Conservation (phyloP, 2,113 vertebrate genomes). For the Myotis brandtii region DNA sequence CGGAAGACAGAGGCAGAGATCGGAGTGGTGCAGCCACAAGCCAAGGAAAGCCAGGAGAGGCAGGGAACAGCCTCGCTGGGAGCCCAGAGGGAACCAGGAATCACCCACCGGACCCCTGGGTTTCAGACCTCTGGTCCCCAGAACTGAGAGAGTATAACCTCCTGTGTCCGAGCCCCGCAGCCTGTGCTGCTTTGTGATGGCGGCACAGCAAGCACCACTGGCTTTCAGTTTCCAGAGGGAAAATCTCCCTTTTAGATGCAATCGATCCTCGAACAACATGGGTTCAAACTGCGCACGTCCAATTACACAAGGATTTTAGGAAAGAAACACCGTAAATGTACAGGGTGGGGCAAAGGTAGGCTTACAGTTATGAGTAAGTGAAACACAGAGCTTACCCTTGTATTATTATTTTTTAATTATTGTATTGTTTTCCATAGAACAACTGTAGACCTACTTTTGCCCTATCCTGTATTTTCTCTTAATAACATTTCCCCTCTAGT, state of each 20-base stretch:
- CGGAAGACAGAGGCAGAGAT: neutral
- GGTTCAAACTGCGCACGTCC: neutral
- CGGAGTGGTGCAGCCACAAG: neutral
- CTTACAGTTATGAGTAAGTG: neutral
- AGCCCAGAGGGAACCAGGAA: neutral
- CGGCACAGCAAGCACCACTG: neutral
- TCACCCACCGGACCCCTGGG: neutral
- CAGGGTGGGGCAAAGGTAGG: neutral
- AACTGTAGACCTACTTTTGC: neutral
- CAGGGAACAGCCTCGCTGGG: accelerated
- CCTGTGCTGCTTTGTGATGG: no score
- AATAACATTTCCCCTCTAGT: neutral
- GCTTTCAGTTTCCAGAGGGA: neutral
- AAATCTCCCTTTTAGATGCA: neutral
- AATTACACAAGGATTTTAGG: neutral
- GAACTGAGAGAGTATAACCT: neutral
- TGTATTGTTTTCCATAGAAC: neutral
- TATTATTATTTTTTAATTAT: no score
- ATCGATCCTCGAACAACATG: neutral
- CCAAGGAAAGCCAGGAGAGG: neutral
- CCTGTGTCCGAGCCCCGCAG: neutral
- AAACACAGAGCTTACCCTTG: no score
- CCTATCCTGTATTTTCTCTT: neutral
- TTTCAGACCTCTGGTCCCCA: neutral
- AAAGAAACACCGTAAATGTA: neutral